A percentile compares a stretch with the other conserved stretches of the same genome.
These are phyloP conservation scores for Dryocosmus kuriphilus DNA, from an alignment of 2,888 invertebrate species.

Conservation along the genomic window DNA sequence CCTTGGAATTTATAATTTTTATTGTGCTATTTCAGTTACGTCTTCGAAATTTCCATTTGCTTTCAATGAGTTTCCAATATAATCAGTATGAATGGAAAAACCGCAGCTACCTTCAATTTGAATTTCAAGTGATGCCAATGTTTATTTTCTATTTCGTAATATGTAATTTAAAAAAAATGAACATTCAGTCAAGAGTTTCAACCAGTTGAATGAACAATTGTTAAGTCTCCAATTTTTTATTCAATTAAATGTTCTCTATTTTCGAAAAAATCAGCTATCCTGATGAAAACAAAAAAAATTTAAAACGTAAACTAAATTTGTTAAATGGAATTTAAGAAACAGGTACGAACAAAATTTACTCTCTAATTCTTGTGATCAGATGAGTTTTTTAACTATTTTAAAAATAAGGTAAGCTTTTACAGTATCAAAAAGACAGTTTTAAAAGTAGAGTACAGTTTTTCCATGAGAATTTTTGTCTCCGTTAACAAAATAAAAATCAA, in stretches of 20 bases:
- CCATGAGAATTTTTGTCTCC: background rate
- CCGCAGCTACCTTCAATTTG: conserved; percentile 15
- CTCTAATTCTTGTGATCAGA: background rate
- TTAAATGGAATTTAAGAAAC: background rate
- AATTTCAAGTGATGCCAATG: conserved; percentile 6
- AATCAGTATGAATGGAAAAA: conserved; percentile 21
- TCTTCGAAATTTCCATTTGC: conserved; percentile 28
- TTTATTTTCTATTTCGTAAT: background rate
- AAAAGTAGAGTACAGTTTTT: background rate
- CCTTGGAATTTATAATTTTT: conserved; percentile 15
- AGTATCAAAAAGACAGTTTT: background rate
- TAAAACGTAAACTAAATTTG: background rate
- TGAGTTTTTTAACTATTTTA: background rate
- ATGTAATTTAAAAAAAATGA: background rate
- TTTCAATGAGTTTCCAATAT: conserved; percentile 17
- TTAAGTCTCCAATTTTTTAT: background rate
- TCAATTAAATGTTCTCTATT: background rate
- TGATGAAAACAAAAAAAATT: background rate
- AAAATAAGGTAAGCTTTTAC: background rate
- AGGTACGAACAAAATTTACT: background rate
- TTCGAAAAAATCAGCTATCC: background rate
- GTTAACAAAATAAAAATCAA: background rate
- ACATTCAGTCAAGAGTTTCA: background rate
- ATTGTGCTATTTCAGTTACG: conserved; percentile 38
- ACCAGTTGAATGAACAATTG: background rate